Base-by-base conservation (phyloP, 2,113 vertebrate genomes). In the Peucedramus taeniatus region DNA sequence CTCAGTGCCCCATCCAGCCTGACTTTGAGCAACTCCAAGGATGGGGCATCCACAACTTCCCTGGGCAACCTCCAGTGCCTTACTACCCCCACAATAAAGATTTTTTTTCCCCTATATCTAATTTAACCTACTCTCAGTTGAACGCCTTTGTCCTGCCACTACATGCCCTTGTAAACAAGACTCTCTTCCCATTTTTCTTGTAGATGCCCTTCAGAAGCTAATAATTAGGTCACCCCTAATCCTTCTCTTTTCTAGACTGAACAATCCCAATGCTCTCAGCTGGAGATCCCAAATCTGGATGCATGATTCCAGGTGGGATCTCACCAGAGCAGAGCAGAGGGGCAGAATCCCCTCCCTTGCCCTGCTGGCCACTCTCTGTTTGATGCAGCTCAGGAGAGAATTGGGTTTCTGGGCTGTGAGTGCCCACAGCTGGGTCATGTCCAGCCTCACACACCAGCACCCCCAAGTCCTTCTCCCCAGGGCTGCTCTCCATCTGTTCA, bases 301-400 rank as follows among this genome's bases (percentile, higher is more conserved):
- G 31, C 31, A 83, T 0, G 3, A 3, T 2, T 63, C 1, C 35
- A 42, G 40, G 9, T 35, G 26, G 15, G 28, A 7, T 53, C 39
- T 60, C 45, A 59, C 13, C 37, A 50, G 6, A 35, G 31, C 16
- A 72, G 35, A 51, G 39, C 12, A 69, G 70, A 60, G 16, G 16
- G 8, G 18, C 8, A 69, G 47, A 27, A 42, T 47, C 17, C 13
- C 17, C 21, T 40, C 35, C n/a, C 40, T 19, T 0, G 1, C 12
- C 39, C 63, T 76, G 47, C 40, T 61, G 63, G 4, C 21, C 40
- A 15, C 22, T 0, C 8, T 64, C 19, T 35, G 31, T 27, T 33
- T 2, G 15, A 37, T 56, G 40, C 22, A 69, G 40, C 20, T 2
- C 60, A 89, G 53, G 45, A 24, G 1, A 89, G 1, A 1, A 2